These are phyloP conservation scores for Drosophila heteroneura DNA, from an alignment of 2,888 invertebrate species.

Conservation along the genomic window DNA sequence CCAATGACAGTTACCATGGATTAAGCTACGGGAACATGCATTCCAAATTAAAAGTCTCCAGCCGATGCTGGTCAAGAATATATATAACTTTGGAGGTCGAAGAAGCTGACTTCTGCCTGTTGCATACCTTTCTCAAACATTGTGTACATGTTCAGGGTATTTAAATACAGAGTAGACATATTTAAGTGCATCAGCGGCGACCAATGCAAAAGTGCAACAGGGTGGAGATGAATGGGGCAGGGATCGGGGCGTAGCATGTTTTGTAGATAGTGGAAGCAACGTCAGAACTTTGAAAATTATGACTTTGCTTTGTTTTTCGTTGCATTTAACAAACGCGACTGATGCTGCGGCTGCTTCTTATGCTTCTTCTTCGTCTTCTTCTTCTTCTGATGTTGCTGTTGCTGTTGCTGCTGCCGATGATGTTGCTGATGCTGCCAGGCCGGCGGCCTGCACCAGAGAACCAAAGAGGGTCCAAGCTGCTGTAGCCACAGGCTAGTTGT, in stretches of 20 bases:
- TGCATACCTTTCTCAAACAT: background rate
- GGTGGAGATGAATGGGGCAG: background rate
- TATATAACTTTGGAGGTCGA: background rate
- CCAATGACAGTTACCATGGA: background rate
- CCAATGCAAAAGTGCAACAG: conserved; percentile 34
- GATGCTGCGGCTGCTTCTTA: conserved; percentile 6
- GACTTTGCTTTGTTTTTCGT: conserved; percentile 71
- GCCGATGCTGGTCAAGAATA: background rate
- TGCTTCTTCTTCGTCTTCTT: background rate
- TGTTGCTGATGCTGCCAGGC: conserved; percentile 30
- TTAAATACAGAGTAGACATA: conserved; percentile 68
- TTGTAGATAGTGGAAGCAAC: conserved; percentile 47
- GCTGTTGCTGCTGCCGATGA: conserved; percentile 5
- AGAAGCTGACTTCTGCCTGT: background rate
- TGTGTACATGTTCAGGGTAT: background rate
- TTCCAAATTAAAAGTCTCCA: background rate
- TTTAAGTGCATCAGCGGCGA: conserved; percentile 67
- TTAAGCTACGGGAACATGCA: background rate
- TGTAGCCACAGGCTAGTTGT: conserved; percentile 26
- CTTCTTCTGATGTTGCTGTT: background rate
- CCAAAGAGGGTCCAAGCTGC: conserved; percentile 8
- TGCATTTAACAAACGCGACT: conserved; percentile 51
- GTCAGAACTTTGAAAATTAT: conserved; percentile 79
- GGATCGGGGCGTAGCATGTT: conserved; percentile 4
- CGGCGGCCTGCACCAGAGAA: conserved; percentile 19